A percentile compares a stretch with the other conserved stretches of the same genome.
These are phyloP conservation scores for Leptoclinus maculatus DNA, from an alignment of 2,797 vertebrate genomes.

Conservation along the genomic window DNA sequence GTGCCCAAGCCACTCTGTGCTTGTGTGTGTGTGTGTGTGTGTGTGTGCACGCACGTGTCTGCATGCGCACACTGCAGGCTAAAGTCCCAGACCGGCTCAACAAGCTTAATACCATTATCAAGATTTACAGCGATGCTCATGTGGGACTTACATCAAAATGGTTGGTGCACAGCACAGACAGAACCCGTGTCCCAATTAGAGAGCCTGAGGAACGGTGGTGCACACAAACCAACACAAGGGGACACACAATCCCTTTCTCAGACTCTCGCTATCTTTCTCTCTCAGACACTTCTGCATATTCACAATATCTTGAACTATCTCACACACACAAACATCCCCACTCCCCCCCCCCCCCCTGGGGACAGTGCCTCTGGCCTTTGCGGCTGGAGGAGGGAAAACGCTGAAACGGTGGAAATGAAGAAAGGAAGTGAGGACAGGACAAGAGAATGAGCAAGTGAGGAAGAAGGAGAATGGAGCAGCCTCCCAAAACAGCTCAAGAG, in stretches of 20 bases:
- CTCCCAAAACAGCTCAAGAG: slow-evolving; percentile 62
- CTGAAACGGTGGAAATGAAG: slow-evolving; percentile 70
- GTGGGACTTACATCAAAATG: slow-evolving; percentile 78
- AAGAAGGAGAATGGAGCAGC: slow-evolving; percentile 39
- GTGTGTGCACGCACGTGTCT: background rate
- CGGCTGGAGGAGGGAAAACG: slow-evolving; percentile 53
- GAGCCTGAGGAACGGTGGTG: slow-evolving; percentile 53
- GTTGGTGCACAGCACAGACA: slow-evolving; percentile 69
- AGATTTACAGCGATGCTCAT: slow-evolving; percentile 82
- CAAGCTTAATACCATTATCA: slow-evolving; percentile 80
- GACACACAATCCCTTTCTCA: slow-evolving; percentile 55
- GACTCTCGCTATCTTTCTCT: slow-evolving; percentile 63
- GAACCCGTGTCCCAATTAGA: slow-evolving; percentile 82
- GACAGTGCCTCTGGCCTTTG: slow-evolving; percentile 69
- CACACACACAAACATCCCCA: slow-evolving; percentile 30
- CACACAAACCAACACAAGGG: slow-evolving; percentile 17
- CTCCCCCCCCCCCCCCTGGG: slow-evolving; percentile 32
- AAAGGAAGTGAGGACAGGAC: slow-evolving; percentile 58
- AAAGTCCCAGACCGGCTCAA: slow-evolving; percentile 66
- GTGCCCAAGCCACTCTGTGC: slow-evolving; percentile 15
- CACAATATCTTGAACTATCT: slow-evolving; percentile 46
- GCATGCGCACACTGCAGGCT: slow-evolving; percentile 42
- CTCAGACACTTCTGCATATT: slow-evolving; percentile 72
- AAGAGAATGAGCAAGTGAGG: slow-evolving; percentile 40
- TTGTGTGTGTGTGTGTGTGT: slow-evolving; percentile 5